These are phyloP conservation scores for Perdita meconis DNA, from an alignment of 2,888 invertebrate species.

Conservation along the genomic window DNA sequence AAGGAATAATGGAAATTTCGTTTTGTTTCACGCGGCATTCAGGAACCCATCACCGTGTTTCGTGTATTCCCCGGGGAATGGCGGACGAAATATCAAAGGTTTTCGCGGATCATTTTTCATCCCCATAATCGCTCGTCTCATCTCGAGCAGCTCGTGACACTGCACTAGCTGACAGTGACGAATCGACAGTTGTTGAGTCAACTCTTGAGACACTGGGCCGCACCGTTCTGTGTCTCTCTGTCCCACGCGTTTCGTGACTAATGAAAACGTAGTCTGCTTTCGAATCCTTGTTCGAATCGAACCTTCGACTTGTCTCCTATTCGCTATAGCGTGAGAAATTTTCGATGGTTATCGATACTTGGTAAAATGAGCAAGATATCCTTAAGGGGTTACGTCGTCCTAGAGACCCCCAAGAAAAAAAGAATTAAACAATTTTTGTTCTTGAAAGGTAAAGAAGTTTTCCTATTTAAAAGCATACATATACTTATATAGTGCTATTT, in stretches of 20 bases:
- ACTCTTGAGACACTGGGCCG: constrained; percentile 78
- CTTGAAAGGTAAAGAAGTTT: too few relatives aligned
- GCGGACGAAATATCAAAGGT: constrained; percentile 75
- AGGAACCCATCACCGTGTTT: constrained; percentile 59
- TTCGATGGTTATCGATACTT: constrained; percentile 1
- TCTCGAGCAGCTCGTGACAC: constrained; percentile 81
- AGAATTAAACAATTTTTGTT: too few relatives aligned
- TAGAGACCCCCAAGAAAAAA: too few relatives aligned
- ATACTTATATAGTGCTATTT: too few relatives aligned
- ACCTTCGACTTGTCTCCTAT: constrained; percentile 19
- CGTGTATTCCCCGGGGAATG: constrained; percentile 52
- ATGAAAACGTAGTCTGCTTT: constrained; percentile 64
- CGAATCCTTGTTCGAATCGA: constrained; percentile 41
- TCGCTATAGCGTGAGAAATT: constrained; percentile 39
- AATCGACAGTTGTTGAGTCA: constrained; percentile 82
- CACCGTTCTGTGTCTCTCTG: constrained; percentile 46
- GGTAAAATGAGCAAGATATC: too few relatives aligned
- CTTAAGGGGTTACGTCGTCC: too few relatives aligned
- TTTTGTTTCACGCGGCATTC: constrained; percentile 42
- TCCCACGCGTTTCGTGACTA: constrained; percentile 67
- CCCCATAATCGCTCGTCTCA: constrained; percentile 82
- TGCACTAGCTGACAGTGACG: constrained; percentile 83
- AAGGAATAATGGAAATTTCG: constrained; percentile 19
- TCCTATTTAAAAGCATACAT: too few relatives aligned
- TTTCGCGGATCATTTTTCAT: constrained; percentile 85